Evolutionary conservation across 1,140 invertebrate species (phyloP).

Genomic region (Drosophila lowei): DNA sequence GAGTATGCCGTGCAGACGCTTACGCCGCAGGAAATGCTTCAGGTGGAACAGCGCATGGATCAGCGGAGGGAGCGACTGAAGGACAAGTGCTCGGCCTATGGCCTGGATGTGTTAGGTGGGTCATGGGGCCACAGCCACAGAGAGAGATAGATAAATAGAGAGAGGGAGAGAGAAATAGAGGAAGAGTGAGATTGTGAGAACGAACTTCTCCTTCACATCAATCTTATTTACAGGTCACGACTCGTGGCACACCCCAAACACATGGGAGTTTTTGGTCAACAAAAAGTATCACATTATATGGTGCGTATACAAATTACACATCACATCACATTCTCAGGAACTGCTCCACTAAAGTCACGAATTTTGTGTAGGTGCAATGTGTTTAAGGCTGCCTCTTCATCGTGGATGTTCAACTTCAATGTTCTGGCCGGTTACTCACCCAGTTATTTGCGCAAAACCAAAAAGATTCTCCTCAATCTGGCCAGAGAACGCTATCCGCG

Average conservation of each 20-base stretch:
- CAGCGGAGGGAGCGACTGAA: constrained; percentile 84
- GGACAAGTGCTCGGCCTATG: constrained; percentile 84
- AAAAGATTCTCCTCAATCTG: constrained; percentile 89
- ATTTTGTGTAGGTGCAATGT: constrained; percentile 87
- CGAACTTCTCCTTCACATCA: not conserved
- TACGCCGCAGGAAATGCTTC: constrained; percentile 76
- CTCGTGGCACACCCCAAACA: constrained; percentile 88
- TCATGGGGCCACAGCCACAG: not conserved
- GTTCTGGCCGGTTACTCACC: constrained; percentile 91
- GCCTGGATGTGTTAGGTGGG: constrained; percentile 84
- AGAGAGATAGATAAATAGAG: not conserved
- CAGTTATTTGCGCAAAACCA: constrained; percentile 89
- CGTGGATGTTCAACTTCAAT: constrained; percentile 96
- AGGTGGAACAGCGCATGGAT: constrained; percentile 84
- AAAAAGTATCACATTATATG: constrained; percentile 91
- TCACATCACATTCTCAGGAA: not conserved
- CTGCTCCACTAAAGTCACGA: no score
- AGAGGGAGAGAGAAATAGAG: no score
- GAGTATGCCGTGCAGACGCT: constrained; percentile 78
- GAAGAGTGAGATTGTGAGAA: no score
- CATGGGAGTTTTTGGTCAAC: constrained; percentile 93
- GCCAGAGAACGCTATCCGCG: constrained; percentile 91
- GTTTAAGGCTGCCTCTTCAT: constrained; percentile 93
- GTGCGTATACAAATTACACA: constrained; percentile 25
- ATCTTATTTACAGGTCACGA: constrained; percentile 85